Conservation (phyloP, 2,797 vertebrate species). For the Botia almorhae region DNA sequence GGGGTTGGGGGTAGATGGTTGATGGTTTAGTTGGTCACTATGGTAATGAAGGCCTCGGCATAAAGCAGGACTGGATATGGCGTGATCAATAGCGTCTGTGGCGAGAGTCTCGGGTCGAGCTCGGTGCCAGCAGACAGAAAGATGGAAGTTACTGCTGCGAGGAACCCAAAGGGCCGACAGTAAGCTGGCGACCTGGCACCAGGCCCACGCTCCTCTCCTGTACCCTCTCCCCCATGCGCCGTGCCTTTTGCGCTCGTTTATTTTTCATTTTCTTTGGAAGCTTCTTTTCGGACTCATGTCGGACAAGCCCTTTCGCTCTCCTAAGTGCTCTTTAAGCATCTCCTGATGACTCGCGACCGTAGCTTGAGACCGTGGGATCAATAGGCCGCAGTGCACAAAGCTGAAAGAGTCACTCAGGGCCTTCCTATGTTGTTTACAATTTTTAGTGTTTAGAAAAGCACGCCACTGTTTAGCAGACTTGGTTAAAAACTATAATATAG, state of each 20-base stretch:
- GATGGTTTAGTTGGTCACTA: constrained; percentile 82
- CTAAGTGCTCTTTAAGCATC: constrained; percentile 21
- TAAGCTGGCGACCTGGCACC: constrained; percentile 77
- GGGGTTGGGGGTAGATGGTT: constrained; percentile 72
- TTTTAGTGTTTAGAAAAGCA: neutral
- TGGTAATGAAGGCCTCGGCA: constrained; percentile 79
- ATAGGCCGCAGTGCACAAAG: constrained; percentile 20
- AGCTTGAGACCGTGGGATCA: constrained; percentile 22
- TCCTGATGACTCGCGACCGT: constrained; percentile 13
- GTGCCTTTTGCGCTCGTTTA: constrained; percentile 62
- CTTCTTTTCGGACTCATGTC: constrained; percentile 64
- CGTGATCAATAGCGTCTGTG: constrained; percentile 80
- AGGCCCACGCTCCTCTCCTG: constrained; percentile 64
- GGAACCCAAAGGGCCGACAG: constrained; percentile 73
- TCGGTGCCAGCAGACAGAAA: constrained; percentile 78
- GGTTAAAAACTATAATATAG: neutral
- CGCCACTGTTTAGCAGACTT: too few relatives aligned
- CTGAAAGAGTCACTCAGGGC: constrained; percentile 30
- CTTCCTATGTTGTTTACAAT: neutral
- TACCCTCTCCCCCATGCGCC: constrained; percentile 42
- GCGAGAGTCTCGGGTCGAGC: constrained; percentile 63
- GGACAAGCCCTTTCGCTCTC: constrained; percentile 57
- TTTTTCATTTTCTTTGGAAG: constrained; percentile 63
- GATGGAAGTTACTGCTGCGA: constrained; percentile 76
- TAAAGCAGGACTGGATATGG: constrained; percentile 58